A percentile compares a stretch with the other conserved stretches of the same genome.
phyloP scores from a whole-genome alignment of 1,140 invertebrate genomes.

The Drosophila repletoides region DNA sequence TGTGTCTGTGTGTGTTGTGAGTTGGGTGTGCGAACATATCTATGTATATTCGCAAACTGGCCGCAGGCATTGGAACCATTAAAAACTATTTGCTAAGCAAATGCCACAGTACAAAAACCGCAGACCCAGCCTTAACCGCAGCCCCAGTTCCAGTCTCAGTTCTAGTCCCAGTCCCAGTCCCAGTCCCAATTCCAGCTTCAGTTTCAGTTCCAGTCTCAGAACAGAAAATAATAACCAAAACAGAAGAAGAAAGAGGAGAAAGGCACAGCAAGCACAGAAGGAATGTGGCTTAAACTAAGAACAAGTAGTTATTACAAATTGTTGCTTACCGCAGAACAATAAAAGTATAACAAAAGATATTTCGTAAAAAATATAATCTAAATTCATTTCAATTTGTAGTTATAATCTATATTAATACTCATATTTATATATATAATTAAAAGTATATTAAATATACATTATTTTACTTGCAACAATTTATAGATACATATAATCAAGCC shows the following conservation, averaged over 20 bases:
- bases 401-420: too few relatives aligned
- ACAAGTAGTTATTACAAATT: slow-evolving; percentile 6
- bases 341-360: neutral
- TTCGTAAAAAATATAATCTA: neutral
- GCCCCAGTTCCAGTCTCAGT: neutral
- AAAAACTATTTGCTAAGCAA: slow-evolving; percentile 74
- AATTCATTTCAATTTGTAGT: too few relatives aligned
- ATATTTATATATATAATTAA: too few relatives aligned
- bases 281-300: slow-evolving; percentile 19
- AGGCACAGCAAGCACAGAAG: neutral
- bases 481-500: too few relatives aligned
- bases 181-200: too few relatives aligned
- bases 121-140: slow-evolving; percentile 3
- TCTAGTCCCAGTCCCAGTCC: neutral
- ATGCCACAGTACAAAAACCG: slow-evolving; percentile 58
- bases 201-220: slow-evolving; percentile 7
- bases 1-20: neutral
- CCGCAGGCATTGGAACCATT: slow-evolving; percentile 70
- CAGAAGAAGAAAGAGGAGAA: neutral
- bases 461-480: too few relatives aligned
- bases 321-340: neutral
- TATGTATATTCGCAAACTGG: slow-evolving; percentile 41
- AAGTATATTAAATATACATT: too few relatives aligned
- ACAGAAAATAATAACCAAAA: slow-evolving; percentile 11
- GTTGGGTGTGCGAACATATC: neutral